Percentiles rank a stretch among this genome's conserved stretches.
Evolutionary conservation across 2,113 vertebrate genomes (phyloP).

Genomic region (Paralichthys olivaceus): DNA sequence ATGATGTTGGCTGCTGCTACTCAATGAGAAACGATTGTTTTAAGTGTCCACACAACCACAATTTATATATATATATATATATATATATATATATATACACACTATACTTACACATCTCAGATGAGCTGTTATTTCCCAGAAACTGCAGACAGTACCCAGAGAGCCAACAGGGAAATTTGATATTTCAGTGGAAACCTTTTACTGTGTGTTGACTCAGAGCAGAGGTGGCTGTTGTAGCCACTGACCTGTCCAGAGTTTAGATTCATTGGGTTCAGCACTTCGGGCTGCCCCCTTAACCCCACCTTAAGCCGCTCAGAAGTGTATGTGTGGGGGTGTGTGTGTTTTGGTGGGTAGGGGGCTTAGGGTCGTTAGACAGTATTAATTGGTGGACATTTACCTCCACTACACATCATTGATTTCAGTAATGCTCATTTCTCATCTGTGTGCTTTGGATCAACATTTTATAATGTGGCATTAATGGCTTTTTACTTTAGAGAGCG

Average conservation of each 20-base stretch:
- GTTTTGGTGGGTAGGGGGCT: constrained; percentile 34
- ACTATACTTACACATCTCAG: too few species aligned
- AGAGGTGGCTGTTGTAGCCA: constrained; percentile 27
- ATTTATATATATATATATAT: too few species aligned
- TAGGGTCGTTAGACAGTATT: constrained; percentile 17
- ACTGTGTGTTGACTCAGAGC: constrained; percentile 34
- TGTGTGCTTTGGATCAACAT: background rate
- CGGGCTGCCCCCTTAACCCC: constrained; percentile 51
- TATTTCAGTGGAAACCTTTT: constrained; percentile 26
- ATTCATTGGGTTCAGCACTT: constrained; percentile 13
- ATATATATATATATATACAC: too few species aligned
- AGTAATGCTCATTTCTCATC: background rate
- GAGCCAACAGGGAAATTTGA: constrained; percentile 8
- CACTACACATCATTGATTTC: constrained; percentile 47
- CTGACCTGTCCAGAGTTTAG: constrained; percentile 39
- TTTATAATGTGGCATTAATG: background rate
- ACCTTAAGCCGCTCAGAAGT: background rate
- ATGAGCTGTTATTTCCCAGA: too few species aligned
- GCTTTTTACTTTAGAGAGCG: background rate
- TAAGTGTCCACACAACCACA: constrained; percentile 13
- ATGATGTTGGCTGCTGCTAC: background rate
- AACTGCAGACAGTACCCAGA: constrained; percentile 9
- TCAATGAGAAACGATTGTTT: constrained; percentile 18
- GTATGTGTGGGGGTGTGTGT: background rate
- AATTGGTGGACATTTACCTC: constrained; percentile 42